Conservation (phyloP, 2,888 invertebrate species). For the Molorchus minor region DNA sequence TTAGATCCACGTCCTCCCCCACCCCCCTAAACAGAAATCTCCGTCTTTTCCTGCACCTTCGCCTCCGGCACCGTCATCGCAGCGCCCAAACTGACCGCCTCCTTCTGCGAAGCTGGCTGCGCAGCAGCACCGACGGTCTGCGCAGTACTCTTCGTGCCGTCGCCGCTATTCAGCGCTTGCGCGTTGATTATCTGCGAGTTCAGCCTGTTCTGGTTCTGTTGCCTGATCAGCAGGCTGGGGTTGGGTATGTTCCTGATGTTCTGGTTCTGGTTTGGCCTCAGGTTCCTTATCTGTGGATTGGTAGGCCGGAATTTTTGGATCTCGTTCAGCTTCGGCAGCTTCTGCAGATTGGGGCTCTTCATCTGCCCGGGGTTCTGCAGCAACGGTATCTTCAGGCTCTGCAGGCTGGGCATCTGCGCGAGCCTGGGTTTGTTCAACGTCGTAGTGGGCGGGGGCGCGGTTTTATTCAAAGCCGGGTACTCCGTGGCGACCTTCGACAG, state of each 20-base stretch:
- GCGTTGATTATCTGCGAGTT: conserved; percentile 43
- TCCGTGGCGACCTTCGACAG: conserved; percentile 62
- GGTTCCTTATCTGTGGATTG: conserved; percentile 52
- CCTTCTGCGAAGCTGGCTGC: conserved; percentile 8
- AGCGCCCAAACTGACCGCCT: conserved; percentile 27
- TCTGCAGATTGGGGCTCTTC: conserved; percentile 51
- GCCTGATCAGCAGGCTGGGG: conserved; percentile 68
- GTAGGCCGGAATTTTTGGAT: conserved; percentile 59
- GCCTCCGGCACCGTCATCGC: conserved; percentile 36
- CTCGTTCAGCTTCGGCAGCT: conserved; percentile 63
- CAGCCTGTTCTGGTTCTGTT: conserved; percentile 63
- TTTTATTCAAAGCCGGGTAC: conserved; percentile 51
- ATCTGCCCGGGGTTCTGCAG: conserved; percentile 35
- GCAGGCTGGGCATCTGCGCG: conserved; percentile 57
- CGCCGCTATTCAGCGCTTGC: conserved; percentile 24
- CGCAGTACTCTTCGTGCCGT: conserved; percentile 19
- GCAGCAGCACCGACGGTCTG: conserved; percentile 16
- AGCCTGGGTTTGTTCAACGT: conserved; percentile 45
- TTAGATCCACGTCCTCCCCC: background rate
- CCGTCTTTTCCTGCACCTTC: conserved; percentile 46
- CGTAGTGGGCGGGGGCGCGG: conserved; percentile 31
- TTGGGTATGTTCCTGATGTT: conserved; percentile 72
- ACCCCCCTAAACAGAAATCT: conserved; percentile 46
- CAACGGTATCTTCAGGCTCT: conserved; percentile 54
- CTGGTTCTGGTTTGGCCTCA: conserved; percentile 65